Evolutionary conservation across 2,113 vertebrate species (phyloP).

Genomic region (Chaetorhynchus papuensis): DNA sequence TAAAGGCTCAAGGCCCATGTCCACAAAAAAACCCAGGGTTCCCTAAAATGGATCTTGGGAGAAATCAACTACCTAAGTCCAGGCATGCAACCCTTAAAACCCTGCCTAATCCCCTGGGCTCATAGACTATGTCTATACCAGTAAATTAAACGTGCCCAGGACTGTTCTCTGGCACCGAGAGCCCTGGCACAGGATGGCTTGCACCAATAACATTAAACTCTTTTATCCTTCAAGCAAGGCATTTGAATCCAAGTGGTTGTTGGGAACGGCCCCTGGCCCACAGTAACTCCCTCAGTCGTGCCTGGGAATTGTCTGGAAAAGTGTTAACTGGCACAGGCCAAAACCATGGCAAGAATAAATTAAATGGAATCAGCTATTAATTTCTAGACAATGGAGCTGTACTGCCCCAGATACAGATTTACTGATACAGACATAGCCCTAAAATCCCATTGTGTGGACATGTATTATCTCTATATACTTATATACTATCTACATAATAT

Average conservation of each 20-base stretch:
- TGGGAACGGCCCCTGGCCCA: neutral
- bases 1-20: neutral
- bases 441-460: neutral
- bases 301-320: slow-evolving; percentile 21
- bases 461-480: no score
- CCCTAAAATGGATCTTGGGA: slow-evolving; percentile 1
- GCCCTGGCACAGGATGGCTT: slow-evolving; percentile 24
- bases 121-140: slow-evolving; percentile 28
- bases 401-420: neutral
- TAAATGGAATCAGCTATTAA: neutral
- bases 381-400: neutral
- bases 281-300: neutral
- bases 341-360: neutral
- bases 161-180: slow-evolving; percentile 48
- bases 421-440: neutral
- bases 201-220: slow-evolving; percentile 25
- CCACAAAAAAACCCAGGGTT: neutral
- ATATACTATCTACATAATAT: neutral
- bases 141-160: slow-evolving; percentile 52
- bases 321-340: neutral
- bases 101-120: slow-evolving; percentile 56
- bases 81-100: slow-evolving; percentile 47
- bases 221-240: slow-evolving; percentile 26
- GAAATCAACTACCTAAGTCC: slow-evolving; percentile 39
- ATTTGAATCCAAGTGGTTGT: neutral